A percentile compares a stretch with the other conserved stretches of the same genome.
These are phyloP conservation scores for Pristionchus japonicus DNA, from an alignment of 2,888 invertebrate species.

Conservation along the genomic window DNA sequence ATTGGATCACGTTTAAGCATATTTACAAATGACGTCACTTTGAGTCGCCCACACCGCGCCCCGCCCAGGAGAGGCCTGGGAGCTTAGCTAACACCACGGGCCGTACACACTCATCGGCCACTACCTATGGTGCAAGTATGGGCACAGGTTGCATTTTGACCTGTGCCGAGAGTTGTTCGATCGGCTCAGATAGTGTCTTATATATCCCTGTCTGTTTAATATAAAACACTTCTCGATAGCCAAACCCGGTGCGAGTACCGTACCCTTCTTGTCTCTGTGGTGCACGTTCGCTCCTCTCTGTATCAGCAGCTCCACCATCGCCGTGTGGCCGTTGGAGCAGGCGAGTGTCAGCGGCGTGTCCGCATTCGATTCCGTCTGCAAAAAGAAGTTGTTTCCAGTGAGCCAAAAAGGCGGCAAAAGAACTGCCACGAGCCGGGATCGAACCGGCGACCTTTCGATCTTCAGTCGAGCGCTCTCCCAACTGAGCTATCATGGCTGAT, in stretches of 20 bases:
- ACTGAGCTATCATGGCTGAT: conserved; percentile 72
- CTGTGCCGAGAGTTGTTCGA: no score
- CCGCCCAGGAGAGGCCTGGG: no score
- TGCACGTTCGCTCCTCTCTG: conserved; percentile 95
- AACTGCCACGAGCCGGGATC: conserved; percentile 73
- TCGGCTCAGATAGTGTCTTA: no score
- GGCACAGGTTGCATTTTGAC: no score
- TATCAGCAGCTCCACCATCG: conserved; percentile 91
- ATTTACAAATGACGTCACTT: no score
- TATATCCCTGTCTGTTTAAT: no score
- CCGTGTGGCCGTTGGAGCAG: conserved; percentile 87
- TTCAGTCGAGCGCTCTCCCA: conserved; percentile 76
- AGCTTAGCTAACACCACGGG: no score
- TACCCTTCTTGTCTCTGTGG: conserved; percentile 90
- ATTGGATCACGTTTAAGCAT: no score
- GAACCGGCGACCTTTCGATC: conserved; percentile 75
- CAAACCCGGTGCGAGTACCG: not conserved
- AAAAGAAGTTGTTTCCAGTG: conserved; percentile 78
- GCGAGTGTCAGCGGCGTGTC: conserved; percentile 98
- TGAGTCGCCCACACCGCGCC: no score
- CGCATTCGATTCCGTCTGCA: conserved; percentile 97
- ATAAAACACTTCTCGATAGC: not conserved
- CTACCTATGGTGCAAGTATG: no score
- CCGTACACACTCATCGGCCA: no score
- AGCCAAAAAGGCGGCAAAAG: not conserved